Conservation (phyloP, 2,113 vertebrate species). For the Otolemur garnettii region DNA sequence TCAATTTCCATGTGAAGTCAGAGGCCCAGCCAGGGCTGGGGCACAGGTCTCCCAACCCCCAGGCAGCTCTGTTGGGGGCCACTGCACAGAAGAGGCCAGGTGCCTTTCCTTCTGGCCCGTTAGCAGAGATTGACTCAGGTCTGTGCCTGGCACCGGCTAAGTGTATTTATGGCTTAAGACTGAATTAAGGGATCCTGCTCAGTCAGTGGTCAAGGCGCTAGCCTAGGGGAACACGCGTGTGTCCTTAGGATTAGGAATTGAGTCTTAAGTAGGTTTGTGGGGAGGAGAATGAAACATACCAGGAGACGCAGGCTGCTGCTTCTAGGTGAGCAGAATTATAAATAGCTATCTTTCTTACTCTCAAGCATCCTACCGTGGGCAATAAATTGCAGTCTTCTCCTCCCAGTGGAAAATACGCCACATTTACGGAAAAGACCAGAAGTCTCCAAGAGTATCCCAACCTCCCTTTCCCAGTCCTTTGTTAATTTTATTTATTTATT, state of each 20-base stretch:
- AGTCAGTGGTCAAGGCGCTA: accelerated
- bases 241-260: background rate
- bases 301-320: background rate
- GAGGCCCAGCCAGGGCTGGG: background rate
- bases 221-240: too few relatives aligned
- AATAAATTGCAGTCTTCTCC: background rate
- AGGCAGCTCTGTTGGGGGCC: background rate
- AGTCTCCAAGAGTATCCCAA: background rate
- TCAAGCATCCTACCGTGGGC: background rate
- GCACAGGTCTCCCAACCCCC: background rate
- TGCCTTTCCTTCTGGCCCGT: background rate
- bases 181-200: background rate
- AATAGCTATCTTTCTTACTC: background rate
- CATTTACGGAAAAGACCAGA: background rate
- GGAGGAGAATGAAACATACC: background rate
- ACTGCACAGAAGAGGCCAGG: background rate
- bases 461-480: background rate
- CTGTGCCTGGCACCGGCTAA: background rate
- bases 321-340: background rate
- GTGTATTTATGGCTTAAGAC: background rate
- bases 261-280: background rate
- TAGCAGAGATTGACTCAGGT: background rate
- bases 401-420: background rate
- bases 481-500: background rate
- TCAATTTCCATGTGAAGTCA: slow-evolving; percentile 16